Conservation (phyloP, 2,113 vertebrate species). For the Zosterops lateralis region DNA sequence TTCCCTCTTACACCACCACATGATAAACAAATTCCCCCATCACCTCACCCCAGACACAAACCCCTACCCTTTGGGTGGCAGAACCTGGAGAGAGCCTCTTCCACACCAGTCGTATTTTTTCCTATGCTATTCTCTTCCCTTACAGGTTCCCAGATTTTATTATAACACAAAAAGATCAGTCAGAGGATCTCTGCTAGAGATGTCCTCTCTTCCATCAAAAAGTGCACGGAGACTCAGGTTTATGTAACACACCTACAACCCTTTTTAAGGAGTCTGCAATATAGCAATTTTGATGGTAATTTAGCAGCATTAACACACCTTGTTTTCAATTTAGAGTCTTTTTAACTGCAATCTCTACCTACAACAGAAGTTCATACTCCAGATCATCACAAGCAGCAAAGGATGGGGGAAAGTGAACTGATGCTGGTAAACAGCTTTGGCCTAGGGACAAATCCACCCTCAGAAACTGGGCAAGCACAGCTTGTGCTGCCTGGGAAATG, state of each 20-base stretch:
- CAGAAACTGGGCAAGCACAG: not conserved
- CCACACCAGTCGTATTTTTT: not conserved
- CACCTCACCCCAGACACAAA: not conserved
- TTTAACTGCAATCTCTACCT: not conserved
- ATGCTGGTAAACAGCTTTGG: not conserved
- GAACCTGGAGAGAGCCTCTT: not conserved
- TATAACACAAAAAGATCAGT: not conserved
- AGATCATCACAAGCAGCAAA: not conserved
- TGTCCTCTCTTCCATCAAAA: not conserved
- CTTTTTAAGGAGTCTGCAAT: not conserved
- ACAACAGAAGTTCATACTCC: not conserved
- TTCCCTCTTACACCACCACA: constrained; percentile 14
- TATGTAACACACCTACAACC: not conserved
- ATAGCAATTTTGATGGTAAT: not conserved
- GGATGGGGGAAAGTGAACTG: not conserved
- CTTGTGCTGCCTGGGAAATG: not conserved
- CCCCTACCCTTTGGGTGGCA: not conserved
- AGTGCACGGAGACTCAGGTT: not conserved
- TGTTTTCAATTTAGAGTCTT: not conserved
- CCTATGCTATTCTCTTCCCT: not conserved
- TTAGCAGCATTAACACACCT: not conserved
- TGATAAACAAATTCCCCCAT: not conserved
- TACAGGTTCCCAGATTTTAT: not conserved
- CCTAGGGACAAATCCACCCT: not conserved
- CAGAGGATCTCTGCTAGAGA: not conserved